Conservation (phyloP, 1,140 invertebrate genomes). For the Pissodes strobi region DNA sequence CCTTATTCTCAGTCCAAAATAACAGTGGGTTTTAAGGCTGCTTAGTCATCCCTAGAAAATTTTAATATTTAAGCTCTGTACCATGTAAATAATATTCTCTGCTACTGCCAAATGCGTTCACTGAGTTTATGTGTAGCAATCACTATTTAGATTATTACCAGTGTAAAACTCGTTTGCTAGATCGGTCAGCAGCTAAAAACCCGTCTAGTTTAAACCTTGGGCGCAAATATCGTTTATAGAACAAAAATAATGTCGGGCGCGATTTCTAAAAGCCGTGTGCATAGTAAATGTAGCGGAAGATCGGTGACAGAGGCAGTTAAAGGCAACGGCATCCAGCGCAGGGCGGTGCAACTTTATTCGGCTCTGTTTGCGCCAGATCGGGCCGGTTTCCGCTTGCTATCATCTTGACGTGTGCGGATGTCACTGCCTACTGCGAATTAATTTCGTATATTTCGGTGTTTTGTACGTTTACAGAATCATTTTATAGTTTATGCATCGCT, state of each 20-base stretch:
- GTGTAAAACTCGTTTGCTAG: too few species aligned
- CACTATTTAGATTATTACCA: too few species aligned
- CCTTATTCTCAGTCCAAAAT: too few species aligned
- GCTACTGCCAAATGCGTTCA: too few species aligned
- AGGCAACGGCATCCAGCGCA: neutral
- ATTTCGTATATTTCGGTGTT: slow-evolving; percentile 36
- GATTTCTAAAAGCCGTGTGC: slow-evolving; percentile 27
- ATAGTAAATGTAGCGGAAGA: slow-evolving; percentile 28
- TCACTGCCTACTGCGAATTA: slow-evolving; percentile 33
- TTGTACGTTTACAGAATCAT: slow-evolving; percentile 32
- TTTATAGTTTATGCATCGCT: slow-evolving; percentile 34
- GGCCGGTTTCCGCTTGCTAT: slow-evolving; percentile 29
- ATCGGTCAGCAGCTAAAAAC: too few species aligned
- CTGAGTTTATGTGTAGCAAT: too few species aligned
- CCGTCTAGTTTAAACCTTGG: too few species aligned
- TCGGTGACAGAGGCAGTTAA: slow-evolving; percentile 28
- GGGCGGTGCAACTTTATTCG: slow-evolving; percentile 26
- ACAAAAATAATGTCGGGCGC: slow-evolving; percentile 6
- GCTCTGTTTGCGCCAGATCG: slow-evolving; percentile 31
- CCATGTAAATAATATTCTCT: too few species aligned
- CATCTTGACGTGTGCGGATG: slow-evolving; percentile 33
- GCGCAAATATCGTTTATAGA: too few species aligned
- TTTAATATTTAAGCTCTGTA: too few species aligned
- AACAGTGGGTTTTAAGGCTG: too few species aligned
- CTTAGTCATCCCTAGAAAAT: too few species aligned